Evolutionary conservation across 2,888 invertebrate species (phyloP), one percentile per base, ranked within the genome.

Genomic region (Scrobipalpa atriplicella): DNA sequence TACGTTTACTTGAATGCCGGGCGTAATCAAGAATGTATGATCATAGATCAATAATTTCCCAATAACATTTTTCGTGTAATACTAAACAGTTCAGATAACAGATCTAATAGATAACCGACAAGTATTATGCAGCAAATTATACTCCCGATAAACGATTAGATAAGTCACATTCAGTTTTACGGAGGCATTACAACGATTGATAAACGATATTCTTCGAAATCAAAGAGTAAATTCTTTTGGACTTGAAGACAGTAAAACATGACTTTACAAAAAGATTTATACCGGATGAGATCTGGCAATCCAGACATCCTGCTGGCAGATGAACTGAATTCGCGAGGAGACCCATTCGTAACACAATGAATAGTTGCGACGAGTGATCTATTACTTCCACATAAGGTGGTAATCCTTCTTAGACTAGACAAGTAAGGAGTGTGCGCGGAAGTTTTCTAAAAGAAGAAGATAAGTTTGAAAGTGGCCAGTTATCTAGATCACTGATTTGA

Each of bases 301-400:
- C 77, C 76, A 81, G 80, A 80, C 83, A 84, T 85, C 83, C 84
- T 83, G 83, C 77, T 73, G 69, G 72, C 70, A 67, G 71, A 75
- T 73, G 71, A 72, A 70, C 36, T 56, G 66, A 62, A 63, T 66
- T 63, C 39, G 68, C 70, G 70, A 67, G 68, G 68, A 65, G 71
- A 68, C 64, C 77, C 76, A 73, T 74, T 72, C 66, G 76, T 70
- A 76, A 71, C 71, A 78, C 72, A 79, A 79, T 74, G 74, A 74
- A 67, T 52, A 64, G 69, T 71, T 71, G 67, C 70, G 71, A 74
- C 66, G 70, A 72, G 61, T 72, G 68, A 73, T 75, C 72, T 75
- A 74, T 72, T 66, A 38, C 41, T 68, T 74, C 78, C 73, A 70
- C 67, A 70, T 79, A 74, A 69, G 77, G 75, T 71, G 72, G 76